phyloP scores from a whole-genome alignment of 2,797 vertebrate species.

The Hoplostethus mediterraneus region DNA sequence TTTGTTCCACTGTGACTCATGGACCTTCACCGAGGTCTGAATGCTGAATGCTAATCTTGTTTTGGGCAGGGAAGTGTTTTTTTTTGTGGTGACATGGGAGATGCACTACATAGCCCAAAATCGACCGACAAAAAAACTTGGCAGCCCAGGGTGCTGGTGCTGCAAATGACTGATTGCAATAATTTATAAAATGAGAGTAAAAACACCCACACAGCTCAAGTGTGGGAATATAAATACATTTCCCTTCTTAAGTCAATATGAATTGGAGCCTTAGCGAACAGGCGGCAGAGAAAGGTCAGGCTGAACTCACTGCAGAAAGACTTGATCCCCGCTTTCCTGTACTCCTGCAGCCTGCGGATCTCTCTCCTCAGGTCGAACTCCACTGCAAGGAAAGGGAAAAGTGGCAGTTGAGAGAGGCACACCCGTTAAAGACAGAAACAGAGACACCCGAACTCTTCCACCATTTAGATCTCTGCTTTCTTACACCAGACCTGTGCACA shows the following conservation, averaged over 20 bases:
- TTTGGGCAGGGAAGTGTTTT: neutral
- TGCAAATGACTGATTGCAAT: conserved; percentile 9
- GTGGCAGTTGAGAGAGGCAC: neutral
- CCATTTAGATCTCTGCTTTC: conserved; percentile 22
- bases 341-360: conserved; percentile 94
- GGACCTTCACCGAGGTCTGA: neutral
- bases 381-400: conserved; percentile 83
- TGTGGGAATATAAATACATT: conserved; percentile 28
- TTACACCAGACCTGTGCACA: neutral
- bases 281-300: conserved; percentile 42
- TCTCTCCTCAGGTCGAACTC: conserved; percentile 97
- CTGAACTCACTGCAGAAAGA: conserved; percentile 95
- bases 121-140: conserved; percentile 4
- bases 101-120: neutral
- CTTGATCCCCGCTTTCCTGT: conserved; percentile 94
- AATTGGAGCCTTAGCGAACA: conserved; percentile 5
- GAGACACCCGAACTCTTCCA: conserved; percentile 34
- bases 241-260: conserved; percentile 15
- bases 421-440: conserved; percentile 16
- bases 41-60: conserved; percentile 5
- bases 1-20: neutral
- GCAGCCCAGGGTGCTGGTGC: conserved; percentile 4
- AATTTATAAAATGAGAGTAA: conserved; percentile 20
- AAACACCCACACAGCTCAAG: neutral
- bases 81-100: neutral